Evolutionary conservation across 2,888 invertebrate species (phyloP).

Genomic region (Adelognathus sp.): DNA sequence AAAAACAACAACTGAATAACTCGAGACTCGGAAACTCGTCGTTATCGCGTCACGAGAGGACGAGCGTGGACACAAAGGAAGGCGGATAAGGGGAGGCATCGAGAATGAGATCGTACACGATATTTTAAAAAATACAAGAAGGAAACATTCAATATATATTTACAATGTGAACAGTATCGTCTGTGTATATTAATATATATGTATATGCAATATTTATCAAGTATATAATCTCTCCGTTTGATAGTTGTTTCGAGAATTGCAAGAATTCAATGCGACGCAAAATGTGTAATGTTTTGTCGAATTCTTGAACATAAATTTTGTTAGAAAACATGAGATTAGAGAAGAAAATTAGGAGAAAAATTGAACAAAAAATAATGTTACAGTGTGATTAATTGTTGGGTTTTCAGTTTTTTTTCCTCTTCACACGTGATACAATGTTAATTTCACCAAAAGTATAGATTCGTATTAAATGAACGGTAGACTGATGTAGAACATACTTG

Average conservation of each 20-base stretch:
- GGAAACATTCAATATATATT: conserved; percentile 68
- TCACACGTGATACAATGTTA: neutral
- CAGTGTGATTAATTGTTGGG: neutral
- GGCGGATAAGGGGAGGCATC: neutral
- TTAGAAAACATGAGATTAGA: conserved; percentile 15
- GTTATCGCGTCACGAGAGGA: conserved; percentile 39
- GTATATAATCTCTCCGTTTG: conserved; percentile 47
- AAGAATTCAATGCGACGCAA: conserved; percentile 22
- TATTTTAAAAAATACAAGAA: conserved; percentile 71
- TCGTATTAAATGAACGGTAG: conserved; percentile 3
- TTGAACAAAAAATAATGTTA: neutral
- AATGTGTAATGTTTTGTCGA: conserved; percentile 12
- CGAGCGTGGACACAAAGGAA: neutral
- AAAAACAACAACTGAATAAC: neutral
- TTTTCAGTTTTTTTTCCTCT: conserved; percentile 1
- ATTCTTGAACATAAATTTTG: neutral
- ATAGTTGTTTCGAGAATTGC: conserved; percentile 25
- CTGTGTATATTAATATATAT: conserved; percentile 62
- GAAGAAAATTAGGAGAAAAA: no score
- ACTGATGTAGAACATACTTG: neutral
- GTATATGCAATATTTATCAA: conserved; percentile 32
- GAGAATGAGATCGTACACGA: conserved; percentile 17
- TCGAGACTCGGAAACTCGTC: conserved; percentile 52
- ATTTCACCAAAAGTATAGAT: conserved; percentile 6
- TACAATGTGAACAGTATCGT: conserved; percentile 52